phyloP scores from a whole-genome alignment of 2,888 invertebrate genomes.

The Protophormia terraenovae region DNA sequence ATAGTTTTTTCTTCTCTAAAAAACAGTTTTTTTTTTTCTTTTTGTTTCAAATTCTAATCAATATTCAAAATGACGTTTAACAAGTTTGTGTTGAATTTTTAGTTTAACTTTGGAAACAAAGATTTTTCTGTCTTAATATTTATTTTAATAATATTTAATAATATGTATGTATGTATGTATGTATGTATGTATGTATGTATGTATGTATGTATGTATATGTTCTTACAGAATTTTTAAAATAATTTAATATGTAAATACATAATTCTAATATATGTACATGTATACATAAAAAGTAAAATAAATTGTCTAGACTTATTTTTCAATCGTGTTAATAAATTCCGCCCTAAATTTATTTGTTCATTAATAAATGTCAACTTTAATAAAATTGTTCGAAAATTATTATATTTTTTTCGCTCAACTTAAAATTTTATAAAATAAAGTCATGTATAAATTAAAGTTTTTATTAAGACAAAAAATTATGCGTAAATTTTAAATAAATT shows the following conservation, averaged over 20 bases:
- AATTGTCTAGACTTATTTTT: not conserved
- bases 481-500: conserved; percentile 13
- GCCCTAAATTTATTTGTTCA: not conserved
- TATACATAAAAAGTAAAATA: not conserved
- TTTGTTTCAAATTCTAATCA: conserved; percentile 14
- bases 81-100: not conserved
- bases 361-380: not conserved
- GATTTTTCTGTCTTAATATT: not conserved
- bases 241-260: not conserved
- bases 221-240: not conserved
- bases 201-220: not conserved
- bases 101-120: not conserved
- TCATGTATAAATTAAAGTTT: not conserved
- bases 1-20: conserved; percentile 1
- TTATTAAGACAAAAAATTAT: not conserved
- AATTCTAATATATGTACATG: not conserved
- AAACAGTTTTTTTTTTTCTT: not conserved
- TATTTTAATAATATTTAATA: not conserved
- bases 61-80: conserved; percentile 31
- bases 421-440: not conserved
- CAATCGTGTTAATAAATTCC: not conserved
- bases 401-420: not conserved
- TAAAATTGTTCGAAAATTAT: not conserved
- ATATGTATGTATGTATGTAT: too few species aligned
- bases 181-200: too few species aligned